Evolutionary conservation across 2,888 invertebrate genomes (phyloP).

Genomic region (Clitarchus hookeri): DNA sequence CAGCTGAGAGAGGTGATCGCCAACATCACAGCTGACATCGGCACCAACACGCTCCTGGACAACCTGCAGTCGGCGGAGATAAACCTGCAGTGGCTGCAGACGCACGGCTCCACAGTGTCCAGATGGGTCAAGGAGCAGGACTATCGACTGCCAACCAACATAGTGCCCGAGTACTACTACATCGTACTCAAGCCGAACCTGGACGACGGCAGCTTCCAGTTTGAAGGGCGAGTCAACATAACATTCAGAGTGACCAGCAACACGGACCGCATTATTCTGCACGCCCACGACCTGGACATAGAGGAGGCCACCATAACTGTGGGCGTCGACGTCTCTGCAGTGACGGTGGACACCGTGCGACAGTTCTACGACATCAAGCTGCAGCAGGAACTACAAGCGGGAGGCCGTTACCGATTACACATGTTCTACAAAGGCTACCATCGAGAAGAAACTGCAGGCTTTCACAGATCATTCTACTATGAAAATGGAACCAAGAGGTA

Average conservation of each 20-base stretch:
- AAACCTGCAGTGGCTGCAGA: constrained; percentile 18
- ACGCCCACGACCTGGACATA: constrained; percentile 34
- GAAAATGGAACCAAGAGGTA: constrained; percentile 19
- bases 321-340: constrained; percentile 16
- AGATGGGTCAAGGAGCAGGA: constrained; percentile 34
- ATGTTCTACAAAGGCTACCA: constrained; percentile 36
- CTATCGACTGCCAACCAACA: constrained; percentile 31
- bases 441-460: constrained; percentile 33
- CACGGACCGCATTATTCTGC: constrained; percentile 53
- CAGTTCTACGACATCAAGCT: background rate
- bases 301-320: constrained; percentile 24
- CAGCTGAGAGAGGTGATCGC: no score
- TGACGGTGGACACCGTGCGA: constrained; percentile 9
- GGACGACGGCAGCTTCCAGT: constrained; percentile 40
- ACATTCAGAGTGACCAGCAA: constrained; percentile 62
- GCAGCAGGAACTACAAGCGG: background rate
- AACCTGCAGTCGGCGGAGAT: background rate
- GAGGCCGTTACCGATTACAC: constrained; percentile 32
- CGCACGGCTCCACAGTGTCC: background rate
- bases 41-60: background rate
- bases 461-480: constrained; percentile 35
- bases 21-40: background rate
- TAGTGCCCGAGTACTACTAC: constrained; percentile 32
- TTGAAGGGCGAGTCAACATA: constrained; percentile 43
- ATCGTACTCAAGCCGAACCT: constrained; percentile 35